These are phyloP conservation scores for Pygmarrhopalites habei DNA, from an alignment of 1,140 invertebrate genomes.

Conservation along the genomic window DNA sequence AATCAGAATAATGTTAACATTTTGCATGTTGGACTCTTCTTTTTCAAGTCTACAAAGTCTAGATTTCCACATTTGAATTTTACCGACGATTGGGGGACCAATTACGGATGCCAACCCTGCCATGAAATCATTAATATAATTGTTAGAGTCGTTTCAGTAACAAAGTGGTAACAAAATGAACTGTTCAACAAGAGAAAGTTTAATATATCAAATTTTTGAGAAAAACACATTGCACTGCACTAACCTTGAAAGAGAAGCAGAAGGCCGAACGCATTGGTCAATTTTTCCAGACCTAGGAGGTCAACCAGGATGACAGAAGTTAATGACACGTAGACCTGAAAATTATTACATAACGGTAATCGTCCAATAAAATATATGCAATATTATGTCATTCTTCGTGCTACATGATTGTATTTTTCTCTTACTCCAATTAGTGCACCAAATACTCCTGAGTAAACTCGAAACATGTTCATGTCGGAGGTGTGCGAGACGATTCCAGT, in stretches of 20 bases:
- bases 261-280: conserved; percentile 90
- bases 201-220: too few species aligned
- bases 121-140: too few species aligned
- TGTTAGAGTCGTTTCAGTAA: too few species aligned
- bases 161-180: too few species aligned
- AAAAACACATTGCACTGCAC: too few species aligned
- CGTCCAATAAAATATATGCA: too few species aligned
- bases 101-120: conserved; percentile 81
- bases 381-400: too few species aligned
- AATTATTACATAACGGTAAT: too few species aligned
- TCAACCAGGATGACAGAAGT: conserved; percentile 86
- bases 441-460: conserved; percentile 70
- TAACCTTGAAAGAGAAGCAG: conserved; percentile 82
- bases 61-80: background rate
- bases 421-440: conserved; percentile 83
- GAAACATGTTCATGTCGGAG: conserved; percentile 58
- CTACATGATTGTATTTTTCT: too few species aligned
- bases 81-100: conserved; percentile 82
- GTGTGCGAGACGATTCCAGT: conserved; percentile 70
- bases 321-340: conserved; percentile 87
- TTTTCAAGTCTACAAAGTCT: background rate
- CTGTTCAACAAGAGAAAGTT: too few species aligned
- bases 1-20: conserved; percentile 11
- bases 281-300: conserved; percentile 71
- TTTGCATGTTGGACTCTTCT: background rate